A percentile compares a stretch with the other conserved stretches of the same genome.
Conservation (phyloP, 2,888 invertebrate species). For the Ditula angustiorana region DNA sequence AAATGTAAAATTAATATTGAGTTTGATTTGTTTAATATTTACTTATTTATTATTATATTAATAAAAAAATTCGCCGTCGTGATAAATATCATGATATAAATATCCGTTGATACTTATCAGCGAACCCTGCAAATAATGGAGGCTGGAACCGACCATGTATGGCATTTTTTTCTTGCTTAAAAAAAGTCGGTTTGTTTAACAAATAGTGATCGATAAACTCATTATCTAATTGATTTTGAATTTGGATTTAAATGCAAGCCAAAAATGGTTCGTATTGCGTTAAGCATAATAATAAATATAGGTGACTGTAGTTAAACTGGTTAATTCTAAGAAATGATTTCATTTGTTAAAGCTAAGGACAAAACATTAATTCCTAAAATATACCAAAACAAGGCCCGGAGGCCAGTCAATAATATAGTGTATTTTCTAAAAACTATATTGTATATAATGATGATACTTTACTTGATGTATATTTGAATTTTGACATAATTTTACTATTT, state of each 20-base stretch:
- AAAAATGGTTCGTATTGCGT: neutral
- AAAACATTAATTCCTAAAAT: slow-evolving; percentile 2
- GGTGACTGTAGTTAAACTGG: no score
- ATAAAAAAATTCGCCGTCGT: no score
- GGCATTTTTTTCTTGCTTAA: neutral
- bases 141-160: neutral
- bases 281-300: no score
- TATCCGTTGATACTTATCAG: no score
- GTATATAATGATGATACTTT: slow-evolving; percentile 7
- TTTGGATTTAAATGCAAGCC: neutral
- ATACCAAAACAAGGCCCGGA: slow-evolving; percentile 18
- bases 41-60: no score
- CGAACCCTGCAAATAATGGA: neutral
- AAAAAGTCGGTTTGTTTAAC: neutral
- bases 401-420: slow-evolving; percentile 18
- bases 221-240: neutral
- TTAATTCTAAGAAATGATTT: neutral
- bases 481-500: slow-evolving; percentile 3
- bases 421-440: slow-evolving; percentile 16
- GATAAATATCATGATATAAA: no score
- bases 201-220: neutral
- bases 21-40: no score
- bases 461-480: slow-evolving; percentile 25
- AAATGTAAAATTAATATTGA: no score
- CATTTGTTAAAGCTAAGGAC: neutral